These are phyloP conservation scores for Caenorhabditis japonica DNA, from an alignment of 2,888 invertebrate species.

Conservation along the genomic window DNA sequence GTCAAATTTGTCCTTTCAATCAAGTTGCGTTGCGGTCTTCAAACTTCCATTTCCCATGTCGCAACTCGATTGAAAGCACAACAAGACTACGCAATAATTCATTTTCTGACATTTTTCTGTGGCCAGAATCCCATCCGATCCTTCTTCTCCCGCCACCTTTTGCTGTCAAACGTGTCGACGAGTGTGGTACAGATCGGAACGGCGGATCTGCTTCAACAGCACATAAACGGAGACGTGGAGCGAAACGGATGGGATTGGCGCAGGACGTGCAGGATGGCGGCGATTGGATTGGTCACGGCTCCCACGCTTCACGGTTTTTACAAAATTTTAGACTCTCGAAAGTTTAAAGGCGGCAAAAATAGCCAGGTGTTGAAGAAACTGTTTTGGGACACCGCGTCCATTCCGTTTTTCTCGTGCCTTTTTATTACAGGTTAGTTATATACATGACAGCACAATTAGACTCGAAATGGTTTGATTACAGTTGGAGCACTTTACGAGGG, in stretches of 20 bases:
- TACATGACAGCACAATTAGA: too few relatives aligned
- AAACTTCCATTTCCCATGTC: too few relatives aligned
- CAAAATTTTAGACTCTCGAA: conserved; percentile 30
- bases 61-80: too few relatives aligned
- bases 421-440: conserved; percentile 36
- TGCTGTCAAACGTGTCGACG: conserved; percentile 31
- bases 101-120: too few relatives aligned
- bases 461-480: neutral
- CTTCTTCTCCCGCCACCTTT: conserved; percentile 26
- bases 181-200: conserved; percentile 39
- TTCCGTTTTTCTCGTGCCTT: conserved; percentile 37
- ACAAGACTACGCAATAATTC: too few relatives aligned
- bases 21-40: too few relatives aligned
- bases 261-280: conserved; percentile 46
- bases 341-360: conserved; percentile 18
- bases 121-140: neutral
- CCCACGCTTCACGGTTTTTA: conserved; percentile 46
- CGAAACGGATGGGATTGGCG: conserved; percentile 46
- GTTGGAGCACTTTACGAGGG: conserved; percentile 30
- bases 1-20: too few relatives aligned
- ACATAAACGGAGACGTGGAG: conserved; percentile 39
- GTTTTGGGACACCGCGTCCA: conserved; percentile 35
- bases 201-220: conserved; percentile 46
- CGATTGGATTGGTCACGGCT: conserved; percentile 36
- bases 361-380: conserved; percentile 37